These are phyloP conservation scores for Hypercompe scribonia DNA, from an alignment of 2,888 invertebrate genomes.

Conservation along the genomic window DNA sequence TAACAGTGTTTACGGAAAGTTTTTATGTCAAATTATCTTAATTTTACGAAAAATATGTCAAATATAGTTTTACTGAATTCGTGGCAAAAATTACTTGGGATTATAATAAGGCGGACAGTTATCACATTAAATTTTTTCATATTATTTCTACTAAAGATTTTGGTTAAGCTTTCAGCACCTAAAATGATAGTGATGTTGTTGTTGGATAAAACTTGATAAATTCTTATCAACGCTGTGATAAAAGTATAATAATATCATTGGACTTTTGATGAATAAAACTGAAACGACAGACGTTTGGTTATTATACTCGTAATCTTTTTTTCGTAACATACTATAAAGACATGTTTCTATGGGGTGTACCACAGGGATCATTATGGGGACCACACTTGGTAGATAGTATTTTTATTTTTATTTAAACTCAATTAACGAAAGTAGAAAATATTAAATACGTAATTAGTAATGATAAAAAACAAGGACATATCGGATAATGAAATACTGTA, in stretches of 20 bases:
- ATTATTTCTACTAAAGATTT: not conserved
- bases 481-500: too few species aligned
- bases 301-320: not conserved
- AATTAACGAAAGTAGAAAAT: too few species aligned
- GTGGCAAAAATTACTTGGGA: not conserved
- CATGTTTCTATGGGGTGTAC: not conserved
- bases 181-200: not conserved
- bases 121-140: not conserved
- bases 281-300: not conserved
- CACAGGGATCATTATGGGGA: not conserved
- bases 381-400: not conserved
- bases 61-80: not conserved
- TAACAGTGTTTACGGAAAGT: not conserved
- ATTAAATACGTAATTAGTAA: too few species aligned
- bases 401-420: not conserved
- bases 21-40: not conserved
- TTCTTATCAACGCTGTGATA: not conserved
- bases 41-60: not conserved
- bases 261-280: not conserved
- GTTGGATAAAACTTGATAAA: not conserved
- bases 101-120: not conserved
- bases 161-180: not conserved
- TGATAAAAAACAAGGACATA: too few species aligned
- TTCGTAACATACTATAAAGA: not conserved
- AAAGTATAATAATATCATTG: not conserved